Conservation (phyloP, 2,888 invertebrate genomes). For the Platynereis dumerilii region DNA sequence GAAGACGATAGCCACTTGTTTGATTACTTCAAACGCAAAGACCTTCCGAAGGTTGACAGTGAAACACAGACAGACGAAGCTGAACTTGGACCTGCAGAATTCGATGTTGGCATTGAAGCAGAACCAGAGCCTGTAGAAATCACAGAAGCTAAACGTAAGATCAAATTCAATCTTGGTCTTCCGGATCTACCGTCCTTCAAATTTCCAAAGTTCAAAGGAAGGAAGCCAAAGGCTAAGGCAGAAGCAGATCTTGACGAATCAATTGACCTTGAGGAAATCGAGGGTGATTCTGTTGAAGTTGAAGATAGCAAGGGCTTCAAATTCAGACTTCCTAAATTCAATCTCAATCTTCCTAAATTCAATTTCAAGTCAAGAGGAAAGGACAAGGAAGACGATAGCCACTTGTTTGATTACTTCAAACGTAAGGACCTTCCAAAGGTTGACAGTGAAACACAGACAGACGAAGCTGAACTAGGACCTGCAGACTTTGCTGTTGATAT, state of each 20-base stretch:
- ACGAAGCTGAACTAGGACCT: slow-evolving; percentile 11
- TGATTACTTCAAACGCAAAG: no score
- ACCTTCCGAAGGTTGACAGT: no score
- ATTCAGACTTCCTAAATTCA: background rate
- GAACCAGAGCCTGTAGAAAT: background rate
- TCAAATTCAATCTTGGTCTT: background rate
- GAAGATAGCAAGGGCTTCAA: no score
- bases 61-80: slow-evolving; percentile 5
- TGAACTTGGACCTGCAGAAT: background rate
- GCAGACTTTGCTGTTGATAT: slow-evolving; percentile 12
- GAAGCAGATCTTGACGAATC: background rate
- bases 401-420: no score
- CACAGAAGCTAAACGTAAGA: background rate
- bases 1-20: no score
- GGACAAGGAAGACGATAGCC: no score
- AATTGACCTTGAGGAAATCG: background rate
- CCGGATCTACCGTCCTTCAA: background rate
- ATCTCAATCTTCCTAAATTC: background rate
- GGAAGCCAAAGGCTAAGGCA: background rate
- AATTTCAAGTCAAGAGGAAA: no score
- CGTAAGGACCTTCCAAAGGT: no score
- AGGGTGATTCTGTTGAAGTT: no score
- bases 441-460: background rate
- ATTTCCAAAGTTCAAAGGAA: background rate
- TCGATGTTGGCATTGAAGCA: no score